Percentiles rank a stretch among this genome's conserved stretches.
Evolutionary conservation across 2,797 vertebrate genomes (phyloP).

Genomic region (Benthosema pterotum): DNA sequence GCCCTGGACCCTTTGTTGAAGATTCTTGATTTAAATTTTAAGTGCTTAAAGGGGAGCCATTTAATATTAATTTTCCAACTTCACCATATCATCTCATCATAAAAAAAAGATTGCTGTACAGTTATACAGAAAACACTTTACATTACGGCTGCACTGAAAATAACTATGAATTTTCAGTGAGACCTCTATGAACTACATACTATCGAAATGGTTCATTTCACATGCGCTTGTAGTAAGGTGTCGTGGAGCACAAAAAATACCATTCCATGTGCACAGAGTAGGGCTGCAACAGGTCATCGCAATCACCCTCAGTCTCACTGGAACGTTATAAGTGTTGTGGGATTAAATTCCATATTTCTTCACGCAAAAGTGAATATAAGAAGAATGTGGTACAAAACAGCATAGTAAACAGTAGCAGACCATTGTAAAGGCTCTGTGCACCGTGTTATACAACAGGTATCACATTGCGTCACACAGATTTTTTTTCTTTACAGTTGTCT

Average conservation of each 20-base stretch:
- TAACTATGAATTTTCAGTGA: conserved; percentile 13
- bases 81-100: conserved; percentile 27
- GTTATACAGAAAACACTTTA: conserved; percentile 36
- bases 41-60: too few relatives aligned
- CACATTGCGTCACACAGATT: conserved; percentile 6
- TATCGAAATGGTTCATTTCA: conserved; percentile 33
- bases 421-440: conserved; percentile 30
- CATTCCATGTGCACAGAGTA: conserved; percentile 25
- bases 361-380: conserved; percentile 31
- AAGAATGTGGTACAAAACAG: conserved; percentile 41
- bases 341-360: conserved; percentile 29
- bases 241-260: conserved; percentile 17
- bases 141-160: conserved; percentile 34
- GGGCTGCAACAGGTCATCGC: neutral
- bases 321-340: conserved; percentile 22
- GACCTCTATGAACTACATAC: conserved; percentile 28
- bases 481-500: conserved; percentile 23
- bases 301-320: conserved; percentile 23
- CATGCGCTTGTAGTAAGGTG: conserved; percentile 39
- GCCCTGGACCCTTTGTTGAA: too few relatives aligned
- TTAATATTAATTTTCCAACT: conserved; percentile 2
- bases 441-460: conserved; percentile 45
- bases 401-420: conserved; percentile 15
- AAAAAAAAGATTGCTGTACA: conserved; percentile 36
- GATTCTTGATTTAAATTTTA: too few relatives aligned